Evolutionary conservation across 2,797 vertebrate species (phyloP).

Genomic region (Apodemus agrarius): DNA sequence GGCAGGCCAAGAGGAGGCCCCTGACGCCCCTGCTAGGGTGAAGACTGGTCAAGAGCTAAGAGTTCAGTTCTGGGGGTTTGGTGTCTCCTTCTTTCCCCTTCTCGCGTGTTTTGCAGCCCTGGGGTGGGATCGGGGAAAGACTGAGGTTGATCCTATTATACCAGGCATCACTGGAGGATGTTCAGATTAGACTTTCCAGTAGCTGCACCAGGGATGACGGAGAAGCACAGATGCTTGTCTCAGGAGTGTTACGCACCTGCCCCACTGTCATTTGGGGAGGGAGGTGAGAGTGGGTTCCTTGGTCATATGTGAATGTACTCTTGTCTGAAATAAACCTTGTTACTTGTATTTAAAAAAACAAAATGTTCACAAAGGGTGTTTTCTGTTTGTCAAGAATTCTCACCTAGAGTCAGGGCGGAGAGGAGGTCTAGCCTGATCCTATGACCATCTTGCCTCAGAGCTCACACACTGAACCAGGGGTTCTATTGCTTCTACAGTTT

Average conservation of each 20-base stretch:
- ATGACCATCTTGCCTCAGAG: background rate
- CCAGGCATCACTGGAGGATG: background rate
- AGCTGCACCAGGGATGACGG: background rate
- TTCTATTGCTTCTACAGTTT: background rate
- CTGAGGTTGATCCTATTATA: background rate
- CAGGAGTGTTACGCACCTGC: background rate
- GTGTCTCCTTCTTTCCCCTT: accelerated
- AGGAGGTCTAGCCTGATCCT: background rate
- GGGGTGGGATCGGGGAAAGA: background rate
- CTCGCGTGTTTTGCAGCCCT: background rate
- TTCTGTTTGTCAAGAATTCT: conserved; percentile 22
- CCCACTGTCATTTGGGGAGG: background rate
- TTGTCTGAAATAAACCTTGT: conserved; percentile 79
- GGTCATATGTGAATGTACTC: conserved; percentile 40
- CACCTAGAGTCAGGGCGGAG: too few species aligned
- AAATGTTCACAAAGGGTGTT: background rate
- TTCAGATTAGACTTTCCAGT: background rate
- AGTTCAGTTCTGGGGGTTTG: background rate
- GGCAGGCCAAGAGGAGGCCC: background rate
- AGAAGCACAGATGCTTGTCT: background rate
- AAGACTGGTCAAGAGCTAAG: background rate
- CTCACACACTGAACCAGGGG: background rate
- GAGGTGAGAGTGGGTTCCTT: conserved; percentile 15
- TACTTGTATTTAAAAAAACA: conserved; percentile 26
- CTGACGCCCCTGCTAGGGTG: background rate